These are phyloP conservation scores for Borostomias antarcticus DNA, from an alignment of 2,797 vertebrate genomes.

Conservation along the genomic window DNA sequence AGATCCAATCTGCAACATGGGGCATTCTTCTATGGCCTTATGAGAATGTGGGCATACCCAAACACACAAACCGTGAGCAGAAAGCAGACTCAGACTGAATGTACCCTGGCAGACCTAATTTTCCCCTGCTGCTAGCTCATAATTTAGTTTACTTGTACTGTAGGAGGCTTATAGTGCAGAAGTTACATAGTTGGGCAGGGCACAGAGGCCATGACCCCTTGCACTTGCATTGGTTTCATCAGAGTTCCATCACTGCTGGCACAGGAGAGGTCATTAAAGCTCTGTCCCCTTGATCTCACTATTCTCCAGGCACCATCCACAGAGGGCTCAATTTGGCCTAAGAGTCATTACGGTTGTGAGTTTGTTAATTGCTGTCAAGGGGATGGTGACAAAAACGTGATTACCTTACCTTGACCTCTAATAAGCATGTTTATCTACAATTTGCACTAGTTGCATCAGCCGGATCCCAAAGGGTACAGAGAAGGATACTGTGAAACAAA, in stretches of 20 bases:
- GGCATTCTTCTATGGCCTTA: too few relatives aligned
- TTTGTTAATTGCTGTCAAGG: slow-evolving; percentile 59
- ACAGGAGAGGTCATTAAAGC: slow-evolving; percentile 43
- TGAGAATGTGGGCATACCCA: too few relatives aligned
- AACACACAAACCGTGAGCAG: too few relatives aligned
- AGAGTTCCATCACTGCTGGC: slow-evolving; percentile 54
- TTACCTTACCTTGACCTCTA: slow-evolving; percentile 46
- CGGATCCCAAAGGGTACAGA: background rate
- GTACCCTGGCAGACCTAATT: too few relatives aligned
- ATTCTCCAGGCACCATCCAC: slow-evolving; percentile 54
- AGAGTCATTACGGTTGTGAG: slow-evolving; percentile 11
- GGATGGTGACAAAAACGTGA: slow-evolving; percentile 39
- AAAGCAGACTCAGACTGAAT: too few relatives aligned
- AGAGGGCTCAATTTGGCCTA: slow-evolving; percentile 29
- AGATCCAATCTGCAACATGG: too few relatives aligned
- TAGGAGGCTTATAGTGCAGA: too few relatives aligned
- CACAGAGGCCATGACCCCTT: slow-evolving; percentile 20
- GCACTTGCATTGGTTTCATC: slow-evolving; percentile 36
- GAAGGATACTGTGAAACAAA: background rate
- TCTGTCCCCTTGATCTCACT: slow-evolving; percentile 22
- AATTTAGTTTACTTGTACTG: too few relatives aligned
- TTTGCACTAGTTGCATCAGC: slow-evolving; percentile 30
- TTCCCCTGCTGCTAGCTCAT: too few relatives aligned
- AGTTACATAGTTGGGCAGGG: background rate
- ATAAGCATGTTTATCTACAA: slow-evolving; percentile 35